Evolutionary conservation across 1,140 invertebrate genomes (phyloP).

Genomic region (Leptestheria dahalacensis): DNA sequence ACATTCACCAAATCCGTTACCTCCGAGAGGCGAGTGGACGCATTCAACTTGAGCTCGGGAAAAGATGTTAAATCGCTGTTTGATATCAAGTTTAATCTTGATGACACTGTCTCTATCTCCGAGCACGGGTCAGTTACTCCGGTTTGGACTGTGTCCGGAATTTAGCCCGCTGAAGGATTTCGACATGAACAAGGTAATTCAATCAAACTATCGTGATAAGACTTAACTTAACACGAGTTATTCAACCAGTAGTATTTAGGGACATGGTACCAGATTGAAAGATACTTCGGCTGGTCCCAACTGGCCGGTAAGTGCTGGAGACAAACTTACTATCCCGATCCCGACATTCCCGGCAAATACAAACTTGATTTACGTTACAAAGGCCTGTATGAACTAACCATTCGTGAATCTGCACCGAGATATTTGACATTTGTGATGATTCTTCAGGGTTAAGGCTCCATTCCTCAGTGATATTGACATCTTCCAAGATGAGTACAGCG

Average conservation of each 20-base stretch:
- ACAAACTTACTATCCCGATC: constrained; percentile 13
- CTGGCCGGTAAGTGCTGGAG: constrained; percentile 14
- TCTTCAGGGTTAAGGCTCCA: neutral
- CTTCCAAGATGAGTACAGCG: constrained; percentile 7
- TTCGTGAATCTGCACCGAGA: too few species aligned
- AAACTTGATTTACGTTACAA: constrained; percentile 10
- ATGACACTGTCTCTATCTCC: neutral
- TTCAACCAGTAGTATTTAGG: constrained; percentile 12
- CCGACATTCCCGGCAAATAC: constrained; percentile 9
- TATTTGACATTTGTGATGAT: neutral
- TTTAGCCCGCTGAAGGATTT: constrained; percentile 10
- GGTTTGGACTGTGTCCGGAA: constrained; percentile 4
- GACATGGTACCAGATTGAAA: constrained; percentile 13
- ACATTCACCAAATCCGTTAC: too few species aligned
- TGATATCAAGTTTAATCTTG: too few species aligned
- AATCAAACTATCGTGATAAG: neutral
- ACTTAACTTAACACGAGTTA: neutral
- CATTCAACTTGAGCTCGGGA: too few species aligned
- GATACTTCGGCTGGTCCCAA: constrained; percentile 11
- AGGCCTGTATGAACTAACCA: neutral
- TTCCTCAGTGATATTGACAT: constrained; percentile 13
- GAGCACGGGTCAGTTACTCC: constrained; percentile 2
- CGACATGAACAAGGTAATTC: constrained; percentile 11
- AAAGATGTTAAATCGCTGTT: too few species aligned
- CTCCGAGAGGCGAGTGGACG: too few species aligned